Evolutionary conservation across 1,140 invertebrate genomes (phyloP).

Genomic region (Trichonephila clavipes): DNA sequence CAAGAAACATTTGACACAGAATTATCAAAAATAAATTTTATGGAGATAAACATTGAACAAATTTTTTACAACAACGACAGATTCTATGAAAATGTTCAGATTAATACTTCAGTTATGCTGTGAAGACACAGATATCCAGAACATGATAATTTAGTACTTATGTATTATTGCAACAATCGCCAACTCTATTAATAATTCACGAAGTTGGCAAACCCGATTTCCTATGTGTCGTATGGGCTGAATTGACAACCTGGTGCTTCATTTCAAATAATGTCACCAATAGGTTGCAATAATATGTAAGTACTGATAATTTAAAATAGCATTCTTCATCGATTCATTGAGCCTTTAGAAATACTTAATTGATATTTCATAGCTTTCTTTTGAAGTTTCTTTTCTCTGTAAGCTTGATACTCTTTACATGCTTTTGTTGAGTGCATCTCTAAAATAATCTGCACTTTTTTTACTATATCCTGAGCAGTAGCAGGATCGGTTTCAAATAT

Average conservation of each 20-base stretch:
- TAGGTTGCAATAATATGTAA: too few relatives aligned
- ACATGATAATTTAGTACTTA: not conserved
- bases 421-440: slow-evolving; percentile 89
- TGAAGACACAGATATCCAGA: not conserved
- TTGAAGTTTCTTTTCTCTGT: slow-evolving; percentile 70
- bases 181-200: too few relatives aligned
- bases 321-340: not conserved
- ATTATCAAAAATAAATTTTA: slow-evolving; percentile 20
- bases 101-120: not conserved
- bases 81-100: not conserved
- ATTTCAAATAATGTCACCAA: too few relatives aligned
- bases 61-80: not conserved
- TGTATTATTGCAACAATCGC: too few relatives aligned
- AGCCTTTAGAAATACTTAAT: not conserved
- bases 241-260: too few relatives aligned
- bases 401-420: slow-evolving; percentile 87
- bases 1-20: too few relatives aligned
- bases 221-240: too few relatives aligned
- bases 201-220: too few relatives aligned
- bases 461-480: slow-evolving; percentile 89
- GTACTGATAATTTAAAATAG: not conserved
- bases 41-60: not conserved
- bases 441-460: slow-evolving; percentile 93
- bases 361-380: slow-evolving; percentile 52
- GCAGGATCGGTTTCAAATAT: slow-evolving; percentile 91